These are phyloP conservation scores for Stratiomys singularior DNA, from an alignment of 2,888 invertebrate species.

Conservation along the genomic window DNA sequence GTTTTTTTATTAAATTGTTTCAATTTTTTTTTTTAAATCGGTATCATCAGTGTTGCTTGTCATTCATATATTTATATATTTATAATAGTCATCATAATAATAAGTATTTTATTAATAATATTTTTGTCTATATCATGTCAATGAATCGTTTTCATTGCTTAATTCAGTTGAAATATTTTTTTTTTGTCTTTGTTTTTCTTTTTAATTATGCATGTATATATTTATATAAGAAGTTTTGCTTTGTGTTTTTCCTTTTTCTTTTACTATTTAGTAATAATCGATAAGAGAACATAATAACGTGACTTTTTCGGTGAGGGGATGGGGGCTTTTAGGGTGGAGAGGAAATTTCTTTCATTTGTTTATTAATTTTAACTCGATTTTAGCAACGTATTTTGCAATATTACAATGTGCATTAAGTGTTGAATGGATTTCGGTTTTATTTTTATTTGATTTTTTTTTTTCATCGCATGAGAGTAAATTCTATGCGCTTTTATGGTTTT, in stretches of 20 bases:
- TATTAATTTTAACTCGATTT: not conserved
- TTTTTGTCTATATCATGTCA: slow-evolving; percentile 13
- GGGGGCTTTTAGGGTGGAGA: too few species aligned
- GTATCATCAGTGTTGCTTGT: slow-evolving; percentile 11
- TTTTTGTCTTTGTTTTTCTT: not conserved
- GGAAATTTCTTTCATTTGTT: not conserved
- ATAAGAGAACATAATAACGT: slow-evolving; percentile 13
- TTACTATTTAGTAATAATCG: not conserved
- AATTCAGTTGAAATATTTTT: not conserved
- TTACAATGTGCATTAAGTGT: slow-evolving; percentile 17
- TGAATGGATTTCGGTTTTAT: not conserved
- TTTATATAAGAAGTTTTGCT: slow-evolving; percentile 23
- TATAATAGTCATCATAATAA: slow-evolving; percentile 25
- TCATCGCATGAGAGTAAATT: not conserved
- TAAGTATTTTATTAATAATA: slow-evolving; percentile 20
- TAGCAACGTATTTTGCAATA: not conserved
- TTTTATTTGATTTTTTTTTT: not conserved
- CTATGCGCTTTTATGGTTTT: not conserved
- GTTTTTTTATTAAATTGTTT: slow-evolving; percentile 40
- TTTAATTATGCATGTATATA: not conserved
- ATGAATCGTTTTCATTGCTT: slow-evolving; percentile 18
- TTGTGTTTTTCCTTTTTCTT: not conserved
- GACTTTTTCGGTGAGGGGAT: not conserved
- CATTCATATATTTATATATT: slow-evolving; percentile 25
- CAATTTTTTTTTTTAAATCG: not conserved